Base-by-base conservation (phyloP, 2,888 invertebrate species). In the Leptarthrus brevirostris region DNA sequence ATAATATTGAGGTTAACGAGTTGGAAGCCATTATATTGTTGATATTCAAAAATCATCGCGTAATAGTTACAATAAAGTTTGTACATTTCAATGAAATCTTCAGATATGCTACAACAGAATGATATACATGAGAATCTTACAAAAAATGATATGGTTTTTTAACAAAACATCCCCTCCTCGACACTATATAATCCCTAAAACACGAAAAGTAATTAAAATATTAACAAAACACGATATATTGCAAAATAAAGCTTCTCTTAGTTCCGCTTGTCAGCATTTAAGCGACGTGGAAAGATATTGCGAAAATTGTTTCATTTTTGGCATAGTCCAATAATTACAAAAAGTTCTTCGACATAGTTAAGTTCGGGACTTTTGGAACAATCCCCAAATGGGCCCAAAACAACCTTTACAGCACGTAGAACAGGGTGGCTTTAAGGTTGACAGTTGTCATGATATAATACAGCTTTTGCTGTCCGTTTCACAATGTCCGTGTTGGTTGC, bases 371-470 rank as follows among this genome's bases (percentile, higher is more conserved):
- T 58, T 69, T n/a, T 44, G 56, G 30, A 74, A 70, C 18, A 74
- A 1, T 20, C 36, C 74, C 16, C 71, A 26, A n/a, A 75, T 12
- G 10, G 66, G 47, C 24, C 69, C 56, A 56, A 76, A 74, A 24
- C 76, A 75, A 2, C 75, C 75, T 22, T 72, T 54, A 18, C 74
- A 72, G 34, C 75, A 74, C 16, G 26, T 26, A 36, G 74, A 70
- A 24, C 70, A 75, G 20, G 72, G 72, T 14, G 40, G 24, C n/a
- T 16, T 16, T 16, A 58, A 12, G n/a, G 18, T 26, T 18, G 71
- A 24, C 56, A 83, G 83, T 80, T 82, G 84, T 94, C 93, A 94
- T 87, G 94, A 94, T 82, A 94, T 90, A 78, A 92, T 90, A 84
- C 94, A 94, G 84, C 93, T 94, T 81, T 94, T 94, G 81, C 91